Conservation (phyloP, 2,797 vertebrate species). For the Phrynocephalus forsythii region DNA sequence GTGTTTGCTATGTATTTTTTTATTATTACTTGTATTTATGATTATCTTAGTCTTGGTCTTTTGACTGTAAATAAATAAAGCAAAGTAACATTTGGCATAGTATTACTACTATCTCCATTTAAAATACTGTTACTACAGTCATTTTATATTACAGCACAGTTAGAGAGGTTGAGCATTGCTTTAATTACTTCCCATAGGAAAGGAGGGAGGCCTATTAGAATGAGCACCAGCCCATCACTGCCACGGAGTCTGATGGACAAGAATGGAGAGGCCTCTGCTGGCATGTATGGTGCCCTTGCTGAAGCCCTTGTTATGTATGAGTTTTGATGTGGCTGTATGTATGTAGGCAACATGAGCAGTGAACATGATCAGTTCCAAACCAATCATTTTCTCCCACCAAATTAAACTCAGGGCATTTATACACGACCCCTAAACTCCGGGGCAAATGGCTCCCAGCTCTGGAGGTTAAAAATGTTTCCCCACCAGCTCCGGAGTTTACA, state of each 20-base stretch:
- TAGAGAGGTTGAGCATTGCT: constrained; percentile 52
- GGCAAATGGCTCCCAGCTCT: too few species aligned
- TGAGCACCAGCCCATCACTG: neutral
- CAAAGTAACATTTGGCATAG: constrained; percentile 22
- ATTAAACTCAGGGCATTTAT: neutral
- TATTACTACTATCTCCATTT: constrained; percentile 46
- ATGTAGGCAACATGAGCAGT: neutral
- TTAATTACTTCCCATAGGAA: neutral
- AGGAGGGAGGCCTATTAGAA: neutral
- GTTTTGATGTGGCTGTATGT: neutral
- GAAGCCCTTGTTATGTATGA: neutral
- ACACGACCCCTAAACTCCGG: too few species aligned
- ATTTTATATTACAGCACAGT: constrained; percentile 7
- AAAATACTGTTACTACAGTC: neutral
- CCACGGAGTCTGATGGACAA: neutral
- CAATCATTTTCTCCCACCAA: neutral
- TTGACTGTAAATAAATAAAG: too few species aligned
- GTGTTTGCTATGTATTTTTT: too few species aligned
- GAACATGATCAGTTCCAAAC: neutral
- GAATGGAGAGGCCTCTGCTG: neutral
- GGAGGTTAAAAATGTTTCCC: too few species aligned
- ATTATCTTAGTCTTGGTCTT: too few species aligned
- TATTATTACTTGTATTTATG: too few species aligned
- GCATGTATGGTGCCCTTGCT: neutral
- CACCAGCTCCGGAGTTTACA: too few species aligned